Conservation (phyloP, 2,888 invertebrate genomes). For the Autographa pulchrina region DNA sequence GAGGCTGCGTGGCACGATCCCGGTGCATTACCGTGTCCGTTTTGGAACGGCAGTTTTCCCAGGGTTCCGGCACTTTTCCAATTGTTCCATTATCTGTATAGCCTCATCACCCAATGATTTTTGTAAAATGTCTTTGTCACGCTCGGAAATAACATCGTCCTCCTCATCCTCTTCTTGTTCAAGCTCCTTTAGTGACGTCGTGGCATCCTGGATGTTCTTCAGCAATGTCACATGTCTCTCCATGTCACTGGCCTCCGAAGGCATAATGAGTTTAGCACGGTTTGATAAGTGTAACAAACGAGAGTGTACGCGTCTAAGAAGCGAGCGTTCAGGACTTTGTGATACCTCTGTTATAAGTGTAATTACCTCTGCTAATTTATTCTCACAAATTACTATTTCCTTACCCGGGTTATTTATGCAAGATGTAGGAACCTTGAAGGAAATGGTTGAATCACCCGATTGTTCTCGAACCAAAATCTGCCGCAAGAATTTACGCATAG, state of each 20-base stretch:
- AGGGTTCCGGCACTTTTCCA: conserved; percentile 1
- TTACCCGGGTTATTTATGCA: conserved; percentile 8
- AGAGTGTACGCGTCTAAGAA: conserved; percentile 12
- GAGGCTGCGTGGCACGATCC: background rate
- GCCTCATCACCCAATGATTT: conserved; percentile 13
- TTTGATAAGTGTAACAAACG: conserved; percentile 6
- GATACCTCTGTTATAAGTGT: conserved; percentile 10
- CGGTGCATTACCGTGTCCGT: background rate
- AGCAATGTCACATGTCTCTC: conserved; percentile 5
- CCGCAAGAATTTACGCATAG: conserved; percentile 13
- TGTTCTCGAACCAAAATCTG: conserved; percentile 12
- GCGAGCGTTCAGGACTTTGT: conserved; percentile 5
- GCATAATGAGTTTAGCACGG: conserved; percentile 7
- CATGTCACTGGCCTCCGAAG: background rate
- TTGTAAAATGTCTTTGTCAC: conserved; percentile 12
- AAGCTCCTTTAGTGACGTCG: background rate
- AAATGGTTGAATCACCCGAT: conserved; percentile 11
- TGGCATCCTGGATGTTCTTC: conserved; percentile 8
- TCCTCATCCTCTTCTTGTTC: conserved; percentile 9
- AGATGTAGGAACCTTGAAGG: conserved; percentile 7
- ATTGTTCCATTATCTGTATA: conserved; percentile 11
- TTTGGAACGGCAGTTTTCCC: background rate
- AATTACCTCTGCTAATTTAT: conserved; percentile 6
- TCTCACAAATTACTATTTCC: conserved; percentile 12
- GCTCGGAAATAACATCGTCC: conserved; percentile 2